A percentile compares a stretch with the other conserved stretches of the same genome.
Evolutionary conservation across 1,140 invertebrate species (phyloP).

Genomic region (Cephus cinctus): DNA sequence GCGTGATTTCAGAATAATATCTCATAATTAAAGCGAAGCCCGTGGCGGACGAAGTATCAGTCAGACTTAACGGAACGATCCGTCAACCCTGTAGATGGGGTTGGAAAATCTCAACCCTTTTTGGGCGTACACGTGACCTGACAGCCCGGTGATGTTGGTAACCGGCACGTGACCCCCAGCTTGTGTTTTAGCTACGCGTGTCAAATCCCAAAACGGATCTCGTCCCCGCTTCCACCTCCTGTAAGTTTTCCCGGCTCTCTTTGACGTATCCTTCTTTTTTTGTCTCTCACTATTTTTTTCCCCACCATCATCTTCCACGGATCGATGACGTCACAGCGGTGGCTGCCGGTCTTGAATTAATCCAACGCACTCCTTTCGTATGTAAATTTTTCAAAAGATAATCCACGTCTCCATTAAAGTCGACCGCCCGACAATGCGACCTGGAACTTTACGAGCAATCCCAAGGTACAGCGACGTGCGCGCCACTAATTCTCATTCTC

Average conservation of each 20-base stretch:
- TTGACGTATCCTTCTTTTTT: conserved; percentile 19
- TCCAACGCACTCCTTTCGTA: too few species aligned
- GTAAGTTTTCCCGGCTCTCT: conserved; percentile 21
- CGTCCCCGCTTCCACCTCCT: conserved; percentile 16
- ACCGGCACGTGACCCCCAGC: conserved; percentile 48
- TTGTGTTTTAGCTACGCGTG: conserved; percentile 54
- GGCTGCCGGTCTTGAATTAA: too few species aligned
- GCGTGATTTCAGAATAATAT: conserved; percentile 53
- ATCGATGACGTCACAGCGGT: too few species aligned
- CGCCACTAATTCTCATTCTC: conserved; percentile 8
- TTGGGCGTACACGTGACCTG: conserved; percentile 51
- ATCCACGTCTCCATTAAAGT: too few species aligned
- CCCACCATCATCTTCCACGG: too few species aligned
- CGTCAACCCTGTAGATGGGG: conserved; percentile 40
- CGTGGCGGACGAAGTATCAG: conserved; percentile 38
- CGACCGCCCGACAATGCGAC: too few species aligned
- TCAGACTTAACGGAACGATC: conserved; percentile 54
- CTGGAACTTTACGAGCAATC: too few species aligned
- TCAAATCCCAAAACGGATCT: conserved; percentile 51
- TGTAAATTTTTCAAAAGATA: too few species aligned
- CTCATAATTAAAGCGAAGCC: conserved; percentile 55
- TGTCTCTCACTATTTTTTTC: conserved; percentile 21
- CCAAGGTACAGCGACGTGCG: too few species aligned
- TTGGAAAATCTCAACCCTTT: conserved; percentile 56
- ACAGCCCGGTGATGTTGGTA: conserved; percentile 34